Conservation (phyloP, 2,113 vertebrate species). For the Tachuris rubrigastra region DNA sequence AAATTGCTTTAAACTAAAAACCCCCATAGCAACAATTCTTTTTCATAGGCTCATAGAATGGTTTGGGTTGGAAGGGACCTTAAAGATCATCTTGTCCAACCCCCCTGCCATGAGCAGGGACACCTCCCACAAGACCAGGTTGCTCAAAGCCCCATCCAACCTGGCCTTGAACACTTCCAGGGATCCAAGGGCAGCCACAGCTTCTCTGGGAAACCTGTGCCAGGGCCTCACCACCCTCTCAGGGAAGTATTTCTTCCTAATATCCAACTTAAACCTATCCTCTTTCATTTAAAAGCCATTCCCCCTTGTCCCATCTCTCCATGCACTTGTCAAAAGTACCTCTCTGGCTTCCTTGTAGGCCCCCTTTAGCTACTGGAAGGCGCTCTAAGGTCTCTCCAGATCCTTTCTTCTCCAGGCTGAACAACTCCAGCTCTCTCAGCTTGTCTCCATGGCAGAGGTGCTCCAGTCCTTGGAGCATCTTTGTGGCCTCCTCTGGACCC, state of each 20-base stretch:
- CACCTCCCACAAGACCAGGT: accelerated
- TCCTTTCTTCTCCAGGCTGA: neutral
- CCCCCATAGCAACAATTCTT: neutral
- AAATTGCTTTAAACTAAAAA: neutral
- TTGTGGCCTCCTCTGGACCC: neutral
- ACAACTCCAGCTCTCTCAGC: neutral
- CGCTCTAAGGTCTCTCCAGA: neutral
- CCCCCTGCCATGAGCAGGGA: neutral
- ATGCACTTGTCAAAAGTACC: too few species aligned
- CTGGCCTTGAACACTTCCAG: neutral
- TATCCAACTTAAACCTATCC: neutral
- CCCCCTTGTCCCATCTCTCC: neutral
- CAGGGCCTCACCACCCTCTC: neutral
- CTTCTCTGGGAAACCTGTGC: neutral
- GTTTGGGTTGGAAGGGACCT: neutral
- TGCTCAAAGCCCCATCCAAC: accelerated
- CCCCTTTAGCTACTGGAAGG: neutral
- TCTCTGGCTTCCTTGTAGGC: neutral
- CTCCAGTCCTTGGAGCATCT: neutral
- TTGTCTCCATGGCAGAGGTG: neutral
- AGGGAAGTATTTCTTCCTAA: neutral
- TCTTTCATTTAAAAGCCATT: neutral
- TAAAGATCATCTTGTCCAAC: neutral
- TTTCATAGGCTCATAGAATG: neutral
- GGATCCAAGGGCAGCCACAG: neutral